phyloP scores from a whole-genome alignment of 2,888 invertebrate genomes.

The Tiphia femorata region DNA sequence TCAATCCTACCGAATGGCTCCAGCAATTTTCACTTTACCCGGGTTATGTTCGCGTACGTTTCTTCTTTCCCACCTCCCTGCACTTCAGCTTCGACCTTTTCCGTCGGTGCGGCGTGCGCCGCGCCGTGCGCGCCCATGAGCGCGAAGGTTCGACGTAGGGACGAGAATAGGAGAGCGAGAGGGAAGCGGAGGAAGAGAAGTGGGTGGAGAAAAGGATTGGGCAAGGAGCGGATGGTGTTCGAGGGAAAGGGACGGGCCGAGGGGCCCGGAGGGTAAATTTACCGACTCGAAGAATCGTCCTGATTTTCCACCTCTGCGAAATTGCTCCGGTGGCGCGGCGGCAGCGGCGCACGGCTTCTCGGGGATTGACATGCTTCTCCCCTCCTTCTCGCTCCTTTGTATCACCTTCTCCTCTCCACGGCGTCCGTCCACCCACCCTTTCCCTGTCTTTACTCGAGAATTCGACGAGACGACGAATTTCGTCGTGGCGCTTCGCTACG shows the following conservation, averaged over 20 bases:
- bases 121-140: slow-evolving; percentile 6
- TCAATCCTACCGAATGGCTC: slow-evolving; percentile 51
- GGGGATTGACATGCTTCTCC: slow-evolving; percentile 51
- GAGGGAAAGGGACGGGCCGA: neutral
- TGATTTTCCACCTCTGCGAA: slow-evolving; percentile 55
- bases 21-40: slow-evolving; percentile 59
- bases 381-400: slow-evolving; percentile 15
- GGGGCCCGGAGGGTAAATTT: slow-evolving; percentile 45
- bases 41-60: slow-evolving; percentile 45
- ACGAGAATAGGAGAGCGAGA: neutral
- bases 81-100: neutral
- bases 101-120: too few species aligned
- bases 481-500: neutral
- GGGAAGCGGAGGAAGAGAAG: neutral
- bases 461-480: too few species aligned
- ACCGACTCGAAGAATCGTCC: slow-evolving; percentile 44
- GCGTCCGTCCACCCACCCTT: slow-evolving; percentile 5
- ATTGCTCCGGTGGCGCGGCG: slow-evolving; percentile 52
- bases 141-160: neutral
- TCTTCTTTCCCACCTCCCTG: slow-evolving; percentile 16
- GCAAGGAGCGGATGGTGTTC: slow-evolving; percentile 1
- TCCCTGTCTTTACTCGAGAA: slow-evolving; percentile 21
- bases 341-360: slow-evolving; percentile 42
- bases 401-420: slow-evolving; percentile 1
- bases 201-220: neutral